Evolutionary conservation across 37 sponge, comb jelly and placozoan species (phyloP).

Genomic region (Chondrosia reniformis): DNA sequence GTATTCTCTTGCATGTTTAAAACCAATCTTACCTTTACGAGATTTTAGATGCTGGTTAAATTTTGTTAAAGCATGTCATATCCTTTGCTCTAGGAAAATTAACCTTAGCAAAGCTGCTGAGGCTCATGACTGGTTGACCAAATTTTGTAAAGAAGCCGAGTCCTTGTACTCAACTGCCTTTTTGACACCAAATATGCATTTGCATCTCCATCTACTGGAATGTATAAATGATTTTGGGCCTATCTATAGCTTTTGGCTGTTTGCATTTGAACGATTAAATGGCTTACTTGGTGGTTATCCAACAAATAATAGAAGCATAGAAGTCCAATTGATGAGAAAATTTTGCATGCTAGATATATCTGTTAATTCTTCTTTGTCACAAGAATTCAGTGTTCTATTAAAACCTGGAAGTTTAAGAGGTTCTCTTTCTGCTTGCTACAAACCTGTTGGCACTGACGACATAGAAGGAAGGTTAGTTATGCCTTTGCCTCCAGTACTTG

Average conservation of each 20-base stretch:
- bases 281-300: constrained; percentile 47
- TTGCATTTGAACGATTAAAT: constrained; percentile 51
- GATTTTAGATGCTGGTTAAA: constrained; percentile 8
- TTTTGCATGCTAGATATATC: no score
- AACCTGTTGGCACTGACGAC: no score
- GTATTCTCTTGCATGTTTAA: not conserved
- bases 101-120: not conserved
- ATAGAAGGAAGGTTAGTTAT: no score
- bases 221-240: constrained; percentile 50
- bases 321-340: constrained; percentile 39
- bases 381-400: no score
- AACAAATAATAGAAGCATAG: constrained; percentile 35
- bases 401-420: no score
- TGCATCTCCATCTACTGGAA: constrained; percentile 30
- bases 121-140: not conserved
- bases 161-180: not conserved
- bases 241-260: constrained; percentile 48
- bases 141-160: not conserved
- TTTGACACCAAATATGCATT: constrained; percentile 11
- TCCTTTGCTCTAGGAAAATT: not conserved
- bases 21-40: not conserved
- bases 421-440: no score
- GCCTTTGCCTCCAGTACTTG: no score
- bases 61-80: constrained; percentile 10
- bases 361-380: no score